Percentiles rank a stretch among this genome's conserved stretches.
phyloP scores from a whole-genome alignment of 2,888 invertebrate genomes.

The Drosophila fungiperda region DNA sequence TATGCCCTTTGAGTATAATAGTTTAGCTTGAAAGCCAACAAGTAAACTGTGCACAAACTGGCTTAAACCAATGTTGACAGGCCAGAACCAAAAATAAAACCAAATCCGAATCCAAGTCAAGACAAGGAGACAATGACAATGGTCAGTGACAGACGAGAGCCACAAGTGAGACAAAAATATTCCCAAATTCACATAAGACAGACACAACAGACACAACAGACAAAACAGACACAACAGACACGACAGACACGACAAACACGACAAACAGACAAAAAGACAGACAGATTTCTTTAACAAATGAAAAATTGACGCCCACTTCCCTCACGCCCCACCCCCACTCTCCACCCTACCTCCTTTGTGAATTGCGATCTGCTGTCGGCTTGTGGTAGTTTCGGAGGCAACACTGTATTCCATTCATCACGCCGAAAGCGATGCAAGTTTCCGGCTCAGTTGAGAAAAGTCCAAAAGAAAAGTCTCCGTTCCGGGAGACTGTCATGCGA shows the following conservation, averaged over 20 bases:
- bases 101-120: conserved; percentile 45
- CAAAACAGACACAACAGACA: conserved; percentile 2
- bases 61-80: conserved; percentile 54
- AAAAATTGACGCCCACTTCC: conserved; percentile 59
- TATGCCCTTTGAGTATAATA: neutral
- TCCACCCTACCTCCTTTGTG: neutral
- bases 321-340: neutral
- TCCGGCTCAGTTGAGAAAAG: conserved; percentile 38
- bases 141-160: conserved; percentile 45
- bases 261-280: neutral
- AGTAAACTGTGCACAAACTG: conserved; percentile 31
- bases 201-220: neutral
- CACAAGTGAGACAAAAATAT: conserved; percentile 21
- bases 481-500: conserved; percentile 43
- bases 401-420: conserved; percentile 48
- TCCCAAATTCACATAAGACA: conserved; percentile 48
- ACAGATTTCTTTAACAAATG: conserved; percentile 52
- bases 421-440: conserved; percentile 54
- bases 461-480: conserved; percentile 15
- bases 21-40: conserved; percentile 26
- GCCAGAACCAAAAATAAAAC: conserved; percentile 38
- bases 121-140: conserved; percentile 59
- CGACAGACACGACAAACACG: neutral
- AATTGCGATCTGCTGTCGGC: conserved; percentile 16
- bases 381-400: conserved; percentile 2